Percentiles rank a stretch among this genome's conserved stretches.
Conservation (phyloP, 2,797 vertebrate genomes). For the Cygnus olor region DNA sequence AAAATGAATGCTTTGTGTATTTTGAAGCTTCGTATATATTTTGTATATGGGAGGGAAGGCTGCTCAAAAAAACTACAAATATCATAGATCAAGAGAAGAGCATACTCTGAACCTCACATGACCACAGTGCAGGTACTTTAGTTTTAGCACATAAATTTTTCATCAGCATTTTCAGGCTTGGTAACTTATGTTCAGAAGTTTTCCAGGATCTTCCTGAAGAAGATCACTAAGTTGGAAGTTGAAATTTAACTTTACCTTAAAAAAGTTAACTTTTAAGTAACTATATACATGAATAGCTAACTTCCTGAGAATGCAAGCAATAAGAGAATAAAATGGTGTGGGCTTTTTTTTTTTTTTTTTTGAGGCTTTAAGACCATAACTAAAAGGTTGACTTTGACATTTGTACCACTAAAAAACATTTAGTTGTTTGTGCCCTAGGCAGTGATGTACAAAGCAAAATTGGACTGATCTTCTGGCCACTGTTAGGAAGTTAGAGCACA, state of each 20-base stretch:
- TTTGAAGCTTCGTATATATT: background rate
- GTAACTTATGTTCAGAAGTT: background rate
- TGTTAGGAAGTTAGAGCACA: background rate
- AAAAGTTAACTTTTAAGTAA: background rate
- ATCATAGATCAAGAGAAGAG: background rate
- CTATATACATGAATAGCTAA: background rate
- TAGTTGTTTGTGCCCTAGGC: background rate
- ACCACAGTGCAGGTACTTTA: fast-evolving
- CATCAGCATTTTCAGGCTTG: background rate
- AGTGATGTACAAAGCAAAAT: background rate
- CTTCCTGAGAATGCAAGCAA: background rate
- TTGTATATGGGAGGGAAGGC: background rate
- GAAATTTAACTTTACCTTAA: background rate
- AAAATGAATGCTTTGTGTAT: background rate
- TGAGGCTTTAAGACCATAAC: background rate
- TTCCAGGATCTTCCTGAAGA: background rate
- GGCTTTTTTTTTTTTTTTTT: too few species aligned
- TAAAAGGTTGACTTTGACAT: background rate
- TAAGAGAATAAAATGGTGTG: background rate
- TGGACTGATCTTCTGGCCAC: background rate
- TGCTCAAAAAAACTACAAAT: background rate
- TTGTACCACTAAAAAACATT: background rate
- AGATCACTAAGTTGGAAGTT: background rate
- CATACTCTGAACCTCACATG: background rate
- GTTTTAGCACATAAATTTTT: background rate